Conservation (phyloP, 2,797 vertebrate species). For the Remorina albescens region DNA sequence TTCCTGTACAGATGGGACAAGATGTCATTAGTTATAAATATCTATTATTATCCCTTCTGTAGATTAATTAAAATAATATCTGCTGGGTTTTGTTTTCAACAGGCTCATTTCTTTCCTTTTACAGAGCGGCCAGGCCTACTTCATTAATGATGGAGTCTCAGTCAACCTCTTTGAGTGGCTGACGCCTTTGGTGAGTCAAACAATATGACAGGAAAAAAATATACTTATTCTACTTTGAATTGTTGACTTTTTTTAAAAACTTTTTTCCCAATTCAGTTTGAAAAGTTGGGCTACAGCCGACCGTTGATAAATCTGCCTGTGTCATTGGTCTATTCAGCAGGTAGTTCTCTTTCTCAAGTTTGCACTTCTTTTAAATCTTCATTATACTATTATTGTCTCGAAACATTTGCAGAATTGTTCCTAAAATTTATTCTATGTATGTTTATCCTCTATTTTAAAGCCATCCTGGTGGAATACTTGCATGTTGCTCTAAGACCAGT, state of each 20-base stretch:
- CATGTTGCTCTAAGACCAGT: conserved; percentile 88
- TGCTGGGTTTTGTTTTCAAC: neutral
- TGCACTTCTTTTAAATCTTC: neutral
- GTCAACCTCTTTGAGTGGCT: conserved; percentile 94
- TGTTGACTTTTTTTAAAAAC: neutral
- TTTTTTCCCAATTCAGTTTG: conserved; percentile 85
- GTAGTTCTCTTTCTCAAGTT: conserved; percentile 73
- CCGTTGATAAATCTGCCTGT: conserved; percentile 90
- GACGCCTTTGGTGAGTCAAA: conserved; percentile 88
- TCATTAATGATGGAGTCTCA: conserved; percentile 93
- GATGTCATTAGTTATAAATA: neutral
- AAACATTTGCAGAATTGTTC: neutral
- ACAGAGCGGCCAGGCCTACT: conserved; percentile 94
- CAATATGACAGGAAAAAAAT: neutral
- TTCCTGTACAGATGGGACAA: neutral
- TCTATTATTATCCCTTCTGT: neutral
- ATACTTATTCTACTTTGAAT: neutral
- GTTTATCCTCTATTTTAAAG: conserved; percentile 75
- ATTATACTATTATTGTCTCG: neutral
- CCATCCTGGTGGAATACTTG: conserved; percentile 88
- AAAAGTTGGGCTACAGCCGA: conserved; percentile 89
- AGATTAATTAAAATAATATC: neutral
- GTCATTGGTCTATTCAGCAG: conserved; percentile 88
- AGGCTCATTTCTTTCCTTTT: conserved; percentile 40
- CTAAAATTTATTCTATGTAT: neutral